Evolutionary conservation across 2,113 vertebrate species (phyloP), one percentile per base, ranked within the genome.

Genomic region (Cyanocitta stelleri): DNA sequence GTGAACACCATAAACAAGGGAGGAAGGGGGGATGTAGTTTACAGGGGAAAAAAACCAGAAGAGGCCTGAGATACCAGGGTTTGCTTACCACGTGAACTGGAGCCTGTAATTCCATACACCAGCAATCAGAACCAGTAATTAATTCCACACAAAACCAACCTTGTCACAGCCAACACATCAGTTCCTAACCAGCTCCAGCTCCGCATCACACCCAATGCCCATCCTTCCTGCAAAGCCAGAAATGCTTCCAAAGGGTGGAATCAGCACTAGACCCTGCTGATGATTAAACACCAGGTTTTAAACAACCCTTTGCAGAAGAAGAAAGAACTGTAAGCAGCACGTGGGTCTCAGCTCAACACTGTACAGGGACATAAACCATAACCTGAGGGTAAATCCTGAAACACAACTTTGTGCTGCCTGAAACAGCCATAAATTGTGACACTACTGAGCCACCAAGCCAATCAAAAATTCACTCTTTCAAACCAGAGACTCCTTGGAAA

Each of bases 371-470:
- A 59, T 4, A 27, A 59, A 63, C 30, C 8, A 22, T 4, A 58
- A 37, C 35, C 41, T 11, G 14, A 59, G n/a, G 56, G 55, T 16
- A 90, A 95, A 71, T 9, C 39, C 44, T 0, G 0, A 29, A 54
- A 56, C 9, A 2, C 33, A 43, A 58, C 33, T 27, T 5, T 3
- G 30, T 1, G 1, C 26, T 48, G 56, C 43, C 48, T 14, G 10
- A 9, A 11, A 10, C 6, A 26, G 10, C 35, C 43, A 18, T 15
- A 20, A 82, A 39, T 10, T 14, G 35, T 29, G 63, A 85, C 37
- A 66, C 3, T 3, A 66, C 3, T 3, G 33, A 83, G 44, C 0
- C 0, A 82, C 37, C 48, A 16, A 49, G 7, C 13, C 23, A 2
- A 64, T 3, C 33, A 39, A 59, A 82, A 88, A 74, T 3, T 29